Evolutionary conservation across 1,140 invertebrate species (phyloP).

Genomic region (Sycophaga agraensis): DNA sequence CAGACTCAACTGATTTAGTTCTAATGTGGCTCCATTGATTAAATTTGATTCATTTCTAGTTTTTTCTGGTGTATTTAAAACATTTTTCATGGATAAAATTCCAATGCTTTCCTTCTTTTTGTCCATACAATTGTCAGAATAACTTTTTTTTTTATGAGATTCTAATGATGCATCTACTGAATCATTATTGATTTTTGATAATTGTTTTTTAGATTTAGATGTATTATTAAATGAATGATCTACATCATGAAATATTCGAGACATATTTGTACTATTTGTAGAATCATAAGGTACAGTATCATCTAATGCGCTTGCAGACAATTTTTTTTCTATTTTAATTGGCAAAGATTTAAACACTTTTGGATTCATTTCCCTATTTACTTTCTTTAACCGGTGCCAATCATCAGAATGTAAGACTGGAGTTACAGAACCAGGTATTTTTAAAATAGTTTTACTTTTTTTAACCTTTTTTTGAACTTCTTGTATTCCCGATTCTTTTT

Average conservation of each 20-base stretch:
- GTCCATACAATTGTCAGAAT: neutral
- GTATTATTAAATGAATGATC: neutral
- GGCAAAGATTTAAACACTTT: constrained; percentile 25
- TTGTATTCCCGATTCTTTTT: constrained; percentile 5
- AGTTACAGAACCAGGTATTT: constrained; percentile 1
- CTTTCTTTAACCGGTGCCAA: constrained; percentile 21
- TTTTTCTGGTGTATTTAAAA: constrained; percentile 9
- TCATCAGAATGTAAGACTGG: constrained; percentile 14
- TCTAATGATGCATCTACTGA: neutral
- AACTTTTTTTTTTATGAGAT: neutral
- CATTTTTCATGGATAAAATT: neutral
- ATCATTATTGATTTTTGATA: neutral
- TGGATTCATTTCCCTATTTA: constrained; percentile 25
- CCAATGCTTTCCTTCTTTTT: constrained; percentile 24
- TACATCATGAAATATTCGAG: neutral
- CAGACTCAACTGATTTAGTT: constrained; percentile 1
- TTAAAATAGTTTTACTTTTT: constrained; percentile 1
- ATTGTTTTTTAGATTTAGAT: neutral
- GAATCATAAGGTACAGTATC: constrained; percentile 18
- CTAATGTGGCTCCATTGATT: neutral
- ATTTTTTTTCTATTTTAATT: constrained; percentile 21
- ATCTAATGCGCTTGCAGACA: neutral
- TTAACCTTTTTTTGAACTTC: neutral
- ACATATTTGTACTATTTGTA: constrained; percentile 8
- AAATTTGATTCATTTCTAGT: constrained; percentile 1